These are phyloP conservation scores for Mycteria americana DNA, from an alignment of 2,797 vertebrate genomes.

Conservation along the genomic window DNA sequence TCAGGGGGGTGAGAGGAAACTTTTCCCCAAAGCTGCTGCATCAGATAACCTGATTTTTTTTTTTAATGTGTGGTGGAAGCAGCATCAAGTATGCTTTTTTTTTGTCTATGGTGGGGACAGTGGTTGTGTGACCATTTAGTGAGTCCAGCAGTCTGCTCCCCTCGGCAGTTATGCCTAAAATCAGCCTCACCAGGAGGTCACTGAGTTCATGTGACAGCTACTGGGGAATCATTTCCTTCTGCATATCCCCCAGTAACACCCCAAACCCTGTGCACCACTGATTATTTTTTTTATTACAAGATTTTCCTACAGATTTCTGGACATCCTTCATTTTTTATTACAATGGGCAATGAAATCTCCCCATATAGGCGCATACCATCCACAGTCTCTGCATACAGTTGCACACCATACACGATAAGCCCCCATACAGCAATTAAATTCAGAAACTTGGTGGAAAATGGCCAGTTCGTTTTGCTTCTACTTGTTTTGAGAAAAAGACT, in stretches of 20 bases:
- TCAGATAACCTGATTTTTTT: neutral
- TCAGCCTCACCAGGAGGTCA: neutral
- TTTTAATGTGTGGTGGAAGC: neutral
- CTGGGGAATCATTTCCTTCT: neutral
- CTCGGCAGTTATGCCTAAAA: neutral
- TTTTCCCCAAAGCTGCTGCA: neutral
- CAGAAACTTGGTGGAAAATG: neutral
- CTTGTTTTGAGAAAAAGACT: slow-evolving; percentile 19
- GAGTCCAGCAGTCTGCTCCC: neutral
- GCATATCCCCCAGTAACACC: neutral
- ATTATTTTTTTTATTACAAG: neutral
- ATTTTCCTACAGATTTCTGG: neutral
- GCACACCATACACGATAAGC: neutral
- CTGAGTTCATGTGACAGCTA: neutral
- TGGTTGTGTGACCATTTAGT: neutral
- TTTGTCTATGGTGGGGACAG: neutral
- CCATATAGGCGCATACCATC: neutral
- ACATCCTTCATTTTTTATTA: neutral
- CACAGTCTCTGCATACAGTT: neutral
- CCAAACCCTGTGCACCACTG: neutral
- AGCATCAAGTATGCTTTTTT: neutral
- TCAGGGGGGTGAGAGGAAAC: accelerated
- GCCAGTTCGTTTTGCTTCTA: slow-evolving; percentile 9
- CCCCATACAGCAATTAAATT: slow-evolving; percentile 21
- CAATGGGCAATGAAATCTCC: neutral